Percentiles rank a stretch among this genome's conserved stretches.
Evolutionary conservation across 2,113 vertebrate species (phyloP).

Genomic region (Camelus dromedarius): DNA sequence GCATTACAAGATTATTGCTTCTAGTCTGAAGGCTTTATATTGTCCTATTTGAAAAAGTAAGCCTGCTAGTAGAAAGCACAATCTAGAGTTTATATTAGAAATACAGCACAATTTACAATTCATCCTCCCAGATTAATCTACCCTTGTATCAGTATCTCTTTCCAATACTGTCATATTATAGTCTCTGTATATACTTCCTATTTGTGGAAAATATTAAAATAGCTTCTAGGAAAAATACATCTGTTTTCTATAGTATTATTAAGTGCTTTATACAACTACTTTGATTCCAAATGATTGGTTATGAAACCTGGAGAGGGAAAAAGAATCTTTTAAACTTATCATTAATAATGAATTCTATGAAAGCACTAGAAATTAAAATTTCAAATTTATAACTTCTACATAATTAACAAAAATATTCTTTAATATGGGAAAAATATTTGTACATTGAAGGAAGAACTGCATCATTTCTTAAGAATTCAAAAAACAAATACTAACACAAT

Average conservation of each 20-base stretch:
- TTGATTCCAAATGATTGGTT: constrained; percentile 68
- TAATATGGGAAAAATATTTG: constrained; percentile 72
- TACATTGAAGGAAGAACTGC: constrained; percentile 52
- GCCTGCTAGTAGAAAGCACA: not conserved
- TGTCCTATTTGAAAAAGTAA: not conserved
- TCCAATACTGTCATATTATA: constrained; percentile 64
- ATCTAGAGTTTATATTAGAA: constrained; percentile 41
- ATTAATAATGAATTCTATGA: constrained; percentile 41
- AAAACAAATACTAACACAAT: not conserved
- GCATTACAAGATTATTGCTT: not conserved
- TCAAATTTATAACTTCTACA: constrained; percentile 63
- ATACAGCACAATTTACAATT: not conserved
- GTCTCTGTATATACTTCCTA: constrained; percentile 24
- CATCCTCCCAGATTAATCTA: not conserved
- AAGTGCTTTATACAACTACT: constrained; percentile 63
- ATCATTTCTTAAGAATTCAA: constrained; percentile 62
- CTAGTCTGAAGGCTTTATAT: not conserved
- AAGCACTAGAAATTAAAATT: constrained; percentile 53
- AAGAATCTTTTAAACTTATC: constrained; percentile 32
- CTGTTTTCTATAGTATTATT: constrained; percentile 58
- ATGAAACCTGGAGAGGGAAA: not conserved
- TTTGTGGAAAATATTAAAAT: constrained; percentile 62
- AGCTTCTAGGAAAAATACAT: constrained; percentile 62
- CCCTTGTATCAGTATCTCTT: not conserved
- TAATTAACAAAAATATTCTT: constrained; percentile 78